Conservation (phyloP, 2,888 invertebrate species). For the Druceiella hillmani region DNA sequence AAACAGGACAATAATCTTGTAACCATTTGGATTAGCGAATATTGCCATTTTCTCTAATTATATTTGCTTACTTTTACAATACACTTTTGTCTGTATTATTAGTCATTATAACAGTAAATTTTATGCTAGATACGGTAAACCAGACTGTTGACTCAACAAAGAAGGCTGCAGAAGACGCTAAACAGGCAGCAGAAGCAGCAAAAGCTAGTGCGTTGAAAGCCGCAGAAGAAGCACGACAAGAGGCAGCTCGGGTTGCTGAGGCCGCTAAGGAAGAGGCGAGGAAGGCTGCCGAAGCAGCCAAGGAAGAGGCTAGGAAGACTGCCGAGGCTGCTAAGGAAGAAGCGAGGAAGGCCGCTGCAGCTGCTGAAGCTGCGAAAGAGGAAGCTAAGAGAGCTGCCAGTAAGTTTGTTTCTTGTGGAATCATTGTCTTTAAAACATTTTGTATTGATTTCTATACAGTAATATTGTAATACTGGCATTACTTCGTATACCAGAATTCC, state of each 20-base stretch:
- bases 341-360: slow-evolving; percentile 38
- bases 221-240: slow-evolving; percentile 15
- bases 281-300: slow-evolving; percentile 21
- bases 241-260: slow-evolving; percentile 19
- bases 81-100: no score
- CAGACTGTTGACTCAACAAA: slow-evolving; percentile 41
- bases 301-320: slow-evolving; percentile 33
- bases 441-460: no score
- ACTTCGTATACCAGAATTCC: no score
- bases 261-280: slow-evolving; percentile 19
- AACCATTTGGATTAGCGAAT: no score
- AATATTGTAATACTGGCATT: no score
- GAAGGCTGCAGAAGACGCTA: slow-evolving; percentile 41
- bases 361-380: slow-evolving; percentile 38
- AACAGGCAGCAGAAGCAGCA: slow-evolving; percentile 17
- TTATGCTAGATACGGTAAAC: slow-evolving; percentile 45
- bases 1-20: no score
- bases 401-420: slow-evolving; percentile 29
- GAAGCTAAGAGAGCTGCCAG: slow-evolving; percentile 39
- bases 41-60: no score
- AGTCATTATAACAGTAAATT: no score
- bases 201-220: background rate
- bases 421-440: no score
- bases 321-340: slow-evolving; percentile 44
- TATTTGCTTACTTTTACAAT: no score